These are phyloP conservation scores for Hecatera dysodea DNA, from an alignment of 2,888 invertebrate species.

Conservation along the genomic window DNA sequence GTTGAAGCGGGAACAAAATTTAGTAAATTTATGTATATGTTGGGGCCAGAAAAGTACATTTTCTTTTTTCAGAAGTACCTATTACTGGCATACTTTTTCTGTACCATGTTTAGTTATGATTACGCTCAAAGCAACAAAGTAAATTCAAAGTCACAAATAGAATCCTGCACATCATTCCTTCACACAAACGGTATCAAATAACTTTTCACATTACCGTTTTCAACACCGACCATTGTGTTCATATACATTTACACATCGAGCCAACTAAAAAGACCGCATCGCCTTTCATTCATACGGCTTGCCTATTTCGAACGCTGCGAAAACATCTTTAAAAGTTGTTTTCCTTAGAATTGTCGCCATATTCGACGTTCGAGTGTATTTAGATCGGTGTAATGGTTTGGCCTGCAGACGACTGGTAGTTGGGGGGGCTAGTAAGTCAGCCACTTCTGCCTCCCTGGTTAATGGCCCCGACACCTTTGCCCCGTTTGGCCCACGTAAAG, in stretches of 20 bases:
- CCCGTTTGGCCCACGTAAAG: conserved; percentile 73
- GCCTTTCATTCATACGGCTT: conserved; percentile 54
- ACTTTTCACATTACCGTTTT: conserved; percentile 32
- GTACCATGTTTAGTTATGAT: not conserved
- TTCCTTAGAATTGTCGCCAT: conserved; percentile 72
- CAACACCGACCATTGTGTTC: conserved; percentile 20
- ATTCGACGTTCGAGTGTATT: conserved; percentile 74
- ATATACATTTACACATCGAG: conserved; percentile 21
- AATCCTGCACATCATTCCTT: not conserved
- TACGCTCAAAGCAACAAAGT: not conserved
- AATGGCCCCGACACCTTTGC: conserved; percentile 81
- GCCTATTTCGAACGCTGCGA: conserved; percentile 52
- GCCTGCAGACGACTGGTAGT: conserved; percentile 77
- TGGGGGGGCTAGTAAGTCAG: conserved; percentile 70
- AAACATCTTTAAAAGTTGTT: conserved; percentile 67
- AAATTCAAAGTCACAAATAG: not conserved
- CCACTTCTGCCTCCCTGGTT: conserved; percentile 74
- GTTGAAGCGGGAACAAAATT: too few species aligned
- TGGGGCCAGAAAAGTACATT: not conserved
- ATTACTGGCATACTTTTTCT: not conserved
- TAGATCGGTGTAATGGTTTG: conserved; percentile 80
- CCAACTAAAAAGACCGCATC: conserved; percentile 34
- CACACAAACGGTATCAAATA: conserved; percentile 19
- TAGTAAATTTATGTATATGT: too few species aligned
- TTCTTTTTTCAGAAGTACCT: not conserved